These are phyloP conservation scores for Papilio dardanus DNA, from an alignment of 1,140 invertebrate species.

Conservation along the genomic window DNA sequence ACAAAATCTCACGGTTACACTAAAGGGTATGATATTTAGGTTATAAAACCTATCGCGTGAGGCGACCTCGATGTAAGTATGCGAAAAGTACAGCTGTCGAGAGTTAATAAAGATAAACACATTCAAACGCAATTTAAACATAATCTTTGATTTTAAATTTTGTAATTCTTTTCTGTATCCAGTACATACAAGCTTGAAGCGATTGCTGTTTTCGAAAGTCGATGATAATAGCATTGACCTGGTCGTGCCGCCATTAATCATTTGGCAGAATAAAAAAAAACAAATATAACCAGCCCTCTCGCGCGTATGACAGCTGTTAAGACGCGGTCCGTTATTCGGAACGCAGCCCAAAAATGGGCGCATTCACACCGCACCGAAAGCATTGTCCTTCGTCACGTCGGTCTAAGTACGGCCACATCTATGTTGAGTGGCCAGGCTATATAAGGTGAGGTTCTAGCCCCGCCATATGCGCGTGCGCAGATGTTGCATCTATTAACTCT, in stretches of 20 bases:
- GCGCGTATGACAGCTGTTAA: slow-evolving; percentile 17
- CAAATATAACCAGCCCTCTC: background rate
- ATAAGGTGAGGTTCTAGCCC: slow-evolving; percentile 30
- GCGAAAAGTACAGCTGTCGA: background rate
- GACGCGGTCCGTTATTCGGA: slow-evolving; percentile 5
- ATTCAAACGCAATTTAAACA: background rate
- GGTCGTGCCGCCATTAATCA: slow-evolving; percentile 11
- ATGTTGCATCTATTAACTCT: slow-evolving; percentile 70
- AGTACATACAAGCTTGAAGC: background rate
- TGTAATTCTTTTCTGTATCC: background rate
- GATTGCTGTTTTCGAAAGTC: slow-evolving; percentile 2
- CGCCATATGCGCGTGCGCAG: slow-evolving; percentile 49
- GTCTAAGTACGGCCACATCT: slow-evolving; percentile 27
- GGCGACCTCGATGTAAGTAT: background rate
- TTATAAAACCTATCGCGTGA: background rate
- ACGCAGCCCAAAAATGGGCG: slow-evolving; percentile 25
- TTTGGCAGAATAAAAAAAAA: slow-evolving; percentile 4
- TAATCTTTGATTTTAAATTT: background rate
- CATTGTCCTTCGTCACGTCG: slow-evolving; percentile 33
- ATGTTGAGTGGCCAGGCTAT: slow-evolving; percentile 15
- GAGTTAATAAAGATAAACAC: background rate
- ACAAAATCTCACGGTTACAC: background rate
- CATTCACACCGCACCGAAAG: slow-evolving; percentile 6
- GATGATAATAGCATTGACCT: slow-evolving; percentile 19
- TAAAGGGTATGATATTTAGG: background rate